Evolutionary conservation across 2,113 vertebrate species (phyloP).

Genomic region (Apus apus): DNA sequence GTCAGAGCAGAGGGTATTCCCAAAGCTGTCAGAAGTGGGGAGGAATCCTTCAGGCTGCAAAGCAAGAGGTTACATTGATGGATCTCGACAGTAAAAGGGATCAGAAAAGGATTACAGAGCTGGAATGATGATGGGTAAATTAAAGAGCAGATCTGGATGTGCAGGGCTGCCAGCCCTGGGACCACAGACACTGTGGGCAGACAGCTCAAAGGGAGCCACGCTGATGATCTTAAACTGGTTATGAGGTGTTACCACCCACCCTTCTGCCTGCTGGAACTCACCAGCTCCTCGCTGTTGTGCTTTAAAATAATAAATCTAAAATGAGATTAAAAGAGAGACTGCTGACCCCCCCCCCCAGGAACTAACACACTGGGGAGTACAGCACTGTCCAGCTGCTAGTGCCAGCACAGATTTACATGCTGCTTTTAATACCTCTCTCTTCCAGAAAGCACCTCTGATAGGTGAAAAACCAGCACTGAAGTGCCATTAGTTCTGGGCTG

Average conservation of each 20-base stretch:
- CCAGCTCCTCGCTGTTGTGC: not conserved
- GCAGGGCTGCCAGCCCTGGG: not conserved
- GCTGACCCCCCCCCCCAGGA: not conserved
- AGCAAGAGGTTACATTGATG: not conserved
- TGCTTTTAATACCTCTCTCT: not conserved
- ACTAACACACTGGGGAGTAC: not conserved
- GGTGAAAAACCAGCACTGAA: not conserved
- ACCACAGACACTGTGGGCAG: not conserved
- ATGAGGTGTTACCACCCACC: fast-evolving
- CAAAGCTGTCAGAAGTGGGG: not conserved
- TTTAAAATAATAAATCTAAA: not conserved
- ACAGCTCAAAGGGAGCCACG: not conserved
- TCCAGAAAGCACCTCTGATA: not conserved
- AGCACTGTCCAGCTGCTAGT: not conserved
- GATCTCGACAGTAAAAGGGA: not conserved
- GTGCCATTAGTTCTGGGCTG: not conserved
- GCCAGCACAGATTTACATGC: fast-evolving
- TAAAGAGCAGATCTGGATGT: not conserved
- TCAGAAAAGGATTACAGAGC: not conserved
- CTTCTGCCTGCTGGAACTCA: not conserved
- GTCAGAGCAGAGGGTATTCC: not conserved
- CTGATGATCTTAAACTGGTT: not conserved
- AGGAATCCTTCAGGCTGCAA: not conserved
- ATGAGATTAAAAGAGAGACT: not conserved
- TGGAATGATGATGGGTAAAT: not conserved